Evolutionary conservation across 2,888 invertebrate genomes (phyloP).

Genomic region (Lochmaea capreae): DNA sequence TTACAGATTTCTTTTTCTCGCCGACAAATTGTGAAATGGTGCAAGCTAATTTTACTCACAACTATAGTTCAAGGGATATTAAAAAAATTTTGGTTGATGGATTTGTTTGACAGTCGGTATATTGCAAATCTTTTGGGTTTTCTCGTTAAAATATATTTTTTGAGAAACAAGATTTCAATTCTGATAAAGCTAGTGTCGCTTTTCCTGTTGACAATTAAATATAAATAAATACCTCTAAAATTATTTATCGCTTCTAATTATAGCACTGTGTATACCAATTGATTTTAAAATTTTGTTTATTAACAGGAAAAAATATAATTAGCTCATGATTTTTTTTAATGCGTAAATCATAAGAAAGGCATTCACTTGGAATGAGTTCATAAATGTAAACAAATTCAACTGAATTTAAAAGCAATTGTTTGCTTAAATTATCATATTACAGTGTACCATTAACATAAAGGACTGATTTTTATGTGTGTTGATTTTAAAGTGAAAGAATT

Average conservation of each 20-base stretch:
- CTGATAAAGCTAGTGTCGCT: too few species aligned
- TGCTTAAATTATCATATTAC: constrained; percentile 7
- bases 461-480: not conserved
- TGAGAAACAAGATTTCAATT: too few species aligned
- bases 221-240: not conserved
- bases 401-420: constrained; percentile 11
- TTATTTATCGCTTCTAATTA: not conserved
- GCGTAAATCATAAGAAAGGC: constrained; percentile 12
- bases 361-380: constrained; percentile 10
- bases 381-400: constrained; percentile 4
- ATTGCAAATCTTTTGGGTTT: too few species aligned
- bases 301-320: constrained; percentile 7
- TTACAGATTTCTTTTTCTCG: too few species aligned
- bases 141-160: too few species aligned
- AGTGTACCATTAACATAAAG: not conserved
- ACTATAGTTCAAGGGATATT: too few species aligned
- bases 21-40: too few species aligned
- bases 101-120: too few species aligned
- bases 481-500: not conserved
- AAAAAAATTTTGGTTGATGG: too few species aligned
- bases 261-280: not conserved
- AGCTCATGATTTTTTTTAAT: not conserved
- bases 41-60: too few species aligned
- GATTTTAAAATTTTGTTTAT: not conserved
- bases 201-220: not conserved